Percentiles rank a stretch among this genome's conserved stretches.
Evolutionary conservation across 2,797 vertebrate genomes (phyloP).

Genomic region (Jordanella pulchra): DNA sequence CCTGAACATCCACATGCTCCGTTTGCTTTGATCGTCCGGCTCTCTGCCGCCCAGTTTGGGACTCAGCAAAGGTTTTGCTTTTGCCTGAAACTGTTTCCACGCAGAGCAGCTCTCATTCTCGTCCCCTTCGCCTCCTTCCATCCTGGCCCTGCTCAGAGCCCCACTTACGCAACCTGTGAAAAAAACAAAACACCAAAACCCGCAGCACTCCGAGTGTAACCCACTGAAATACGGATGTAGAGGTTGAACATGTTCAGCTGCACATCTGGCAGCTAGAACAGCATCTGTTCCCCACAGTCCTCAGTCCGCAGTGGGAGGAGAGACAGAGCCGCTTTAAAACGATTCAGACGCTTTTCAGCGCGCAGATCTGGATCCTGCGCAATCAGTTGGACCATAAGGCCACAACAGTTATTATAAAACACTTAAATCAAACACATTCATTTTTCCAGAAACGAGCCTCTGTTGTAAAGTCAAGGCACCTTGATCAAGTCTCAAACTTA

Average conservation of each 20-base stretch:
- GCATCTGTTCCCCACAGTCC: too few relatives aligned
- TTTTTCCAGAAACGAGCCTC: too few relatives aligned
- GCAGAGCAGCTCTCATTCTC: slow-evolving; percentile 57
- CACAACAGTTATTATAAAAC: too few relatives aligned
- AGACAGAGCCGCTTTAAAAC: too few relatives aligned
- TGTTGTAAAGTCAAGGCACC: too few relatives aligned
- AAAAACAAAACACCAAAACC: neutral
- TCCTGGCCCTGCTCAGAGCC: slow-evolving; percentile 23
- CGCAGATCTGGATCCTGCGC: too few relatives aligned
- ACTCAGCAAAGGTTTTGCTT: slow-evolving; percentile 78
- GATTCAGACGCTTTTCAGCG: too few relatives aligned
- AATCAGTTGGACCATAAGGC: too few relatives aligned
- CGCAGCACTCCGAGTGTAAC: neutral
- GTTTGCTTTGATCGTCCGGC: slow-evolving; percentile 69
- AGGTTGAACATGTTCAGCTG: neutral
- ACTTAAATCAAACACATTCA: too few relatives aligned
- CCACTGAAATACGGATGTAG: neutral
- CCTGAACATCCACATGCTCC: slow-evolving; percentile 80
- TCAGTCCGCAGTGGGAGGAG: neutral
- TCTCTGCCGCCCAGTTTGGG: slow-evolving; percentile 74
- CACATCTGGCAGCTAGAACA: neutral
- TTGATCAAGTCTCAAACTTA: too few relatives aligned
- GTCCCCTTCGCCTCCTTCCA: slow-evolving; percentile 48
- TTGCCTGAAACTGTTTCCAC: slow-evolving; percentile 85
- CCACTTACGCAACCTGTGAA: neutral